Evolutionary conservation across 2,797 vertebrate species (phyloP).

Genomic region (Nothura maculosa): DNA sequence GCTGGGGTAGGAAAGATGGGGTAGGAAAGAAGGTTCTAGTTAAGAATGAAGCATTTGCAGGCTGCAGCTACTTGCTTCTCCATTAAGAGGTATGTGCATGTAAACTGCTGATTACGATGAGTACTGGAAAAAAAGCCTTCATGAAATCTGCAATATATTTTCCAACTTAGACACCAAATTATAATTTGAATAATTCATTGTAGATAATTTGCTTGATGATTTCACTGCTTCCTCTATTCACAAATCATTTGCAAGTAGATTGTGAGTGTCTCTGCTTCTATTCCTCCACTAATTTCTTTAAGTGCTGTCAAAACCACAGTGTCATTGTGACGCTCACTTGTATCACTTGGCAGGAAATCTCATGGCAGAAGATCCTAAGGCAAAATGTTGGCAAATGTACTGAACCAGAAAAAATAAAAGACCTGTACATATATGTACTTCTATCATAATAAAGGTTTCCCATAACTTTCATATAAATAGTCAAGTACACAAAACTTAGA

Average conservation of each 20-base stretch:
- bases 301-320: accelerated
- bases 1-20: neutral
- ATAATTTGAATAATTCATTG: neutral
- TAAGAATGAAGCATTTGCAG: neutral
- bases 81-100: neutral
- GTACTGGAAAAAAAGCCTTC: neutral
- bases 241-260: neutral
- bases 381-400: neutral
- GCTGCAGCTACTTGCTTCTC: neutral
- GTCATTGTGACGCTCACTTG: neutral
- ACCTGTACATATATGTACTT: accelerated
- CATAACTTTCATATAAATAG: neutral
- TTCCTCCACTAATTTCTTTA: neutral
- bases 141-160: neutral
- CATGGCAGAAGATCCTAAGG: neutral
- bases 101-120: neutral
- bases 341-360: neutral
- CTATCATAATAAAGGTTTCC: neutral
- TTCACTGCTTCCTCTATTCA: neutral
- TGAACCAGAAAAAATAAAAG: accelerated
- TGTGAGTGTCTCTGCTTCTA: neutral
- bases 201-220: neutral
- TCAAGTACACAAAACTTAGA: neutral
- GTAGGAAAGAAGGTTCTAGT: neutral
- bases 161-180: neutral